Conservation (phyloP, 2,113 vertebrate species). For the Pluvianellus socialis region DNA sequence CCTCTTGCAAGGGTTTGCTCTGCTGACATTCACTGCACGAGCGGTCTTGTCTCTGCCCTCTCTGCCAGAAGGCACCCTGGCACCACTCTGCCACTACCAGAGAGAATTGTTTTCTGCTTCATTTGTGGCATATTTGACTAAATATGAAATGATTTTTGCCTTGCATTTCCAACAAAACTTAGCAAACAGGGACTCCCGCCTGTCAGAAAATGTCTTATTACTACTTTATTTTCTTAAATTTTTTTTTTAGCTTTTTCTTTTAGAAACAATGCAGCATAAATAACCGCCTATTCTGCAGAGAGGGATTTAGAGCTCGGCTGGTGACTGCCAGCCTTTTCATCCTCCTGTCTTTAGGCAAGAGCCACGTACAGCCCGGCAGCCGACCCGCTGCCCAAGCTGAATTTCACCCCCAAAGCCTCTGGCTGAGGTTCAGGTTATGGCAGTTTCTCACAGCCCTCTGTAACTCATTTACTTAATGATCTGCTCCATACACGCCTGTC, state of each 20-base stretch:
- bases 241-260: conserved; percentile 6
- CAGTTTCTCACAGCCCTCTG: conserved; percentile 39
- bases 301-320: background rate
- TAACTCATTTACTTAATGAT: conserved; percentile 60
- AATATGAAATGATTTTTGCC: background rate
- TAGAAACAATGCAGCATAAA: background rate
- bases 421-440: conserved; percentile 14
- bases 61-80: background rate
- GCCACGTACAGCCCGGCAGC: background rate
- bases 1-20: background rate
- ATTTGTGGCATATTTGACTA: conserved; percentile 38
- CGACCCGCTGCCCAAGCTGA: background rate
- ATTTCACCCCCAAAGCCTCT: conserved; percentile 16
- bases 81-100: background rate
- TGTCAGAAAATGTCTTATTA: conserved; percentile 25
- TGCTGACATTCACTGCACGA: background rate
- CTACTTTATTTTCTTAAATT: background rate
- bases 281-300: background rate
- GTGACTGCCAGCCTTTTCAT: background rate
- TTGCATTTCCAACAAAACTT: background rate
- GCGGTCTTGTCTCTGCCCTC: background rate
- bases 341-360: background rate
- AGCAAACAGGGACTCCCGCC: background rate
- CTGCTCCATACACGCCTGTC: conserved; percentile 3
- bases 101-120: conserved; percentile 36